These are phyloP conservation scores for Tenebrosternarchus preto DNA, from an alignment of 2,113 vertebrate species.

Conservation along the genomic window DNA sequence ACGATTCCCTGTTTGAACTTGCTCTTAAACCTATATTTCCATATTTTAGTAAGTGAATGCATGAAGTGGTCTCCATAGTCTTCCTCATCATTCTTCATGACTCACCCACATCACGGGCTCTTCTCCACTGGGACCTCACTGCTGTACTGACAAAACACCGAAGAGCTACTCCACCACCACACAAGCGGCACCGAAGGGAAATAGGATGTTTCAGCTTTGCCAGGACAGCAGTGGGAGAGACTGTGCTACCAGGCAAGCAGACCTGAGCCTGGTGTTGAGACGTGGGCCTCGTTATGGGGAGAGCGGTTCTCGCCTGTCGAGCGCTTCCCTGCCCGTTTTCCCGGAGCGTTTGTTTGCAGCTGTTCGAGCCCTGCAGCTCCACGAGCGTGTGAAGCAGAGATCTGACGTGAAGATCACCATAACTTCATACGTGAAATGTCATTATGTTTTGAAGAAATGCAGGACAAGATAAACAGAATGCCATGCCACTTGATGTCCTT, in stretches of 20 bases:
- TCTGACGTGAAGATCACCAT: not conserved
- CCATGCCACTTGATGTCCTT: conserved; percentile 19
- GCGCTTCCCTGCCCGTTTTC: too few species aligned
- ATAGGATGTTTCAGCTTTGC: not conserved
- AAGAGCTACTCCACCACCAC: not conserved
- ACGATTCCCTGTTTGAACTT: too few species aligned
- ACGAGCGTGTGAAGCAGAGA: conserved; percentile 7
- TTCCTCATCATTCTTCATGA: conserved; percentile 36
- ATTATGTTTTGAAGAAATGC: not conserved
- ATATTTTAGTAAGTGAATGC: conserved; percentile 31
- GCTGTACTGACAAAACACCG: conserved; percentile 17
- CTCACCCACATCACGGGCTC: conserved; percentile 16
- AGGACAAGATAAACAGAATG: conserved; percentile 14
- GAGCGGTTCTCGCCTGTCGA: not conserved
- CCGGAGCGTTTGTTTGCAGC: too few species aligned
- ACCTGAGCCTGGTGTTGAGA: conserved; percentile 3
- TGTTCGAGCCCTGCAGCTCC: not conserved
- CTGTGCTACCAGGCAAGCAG: not conserved
- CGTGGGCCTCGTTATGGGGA: not conserved
- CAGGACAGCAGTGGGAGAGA: not conserved
- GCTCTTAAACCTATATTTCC: not conserved
- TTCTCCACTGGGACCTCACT: conserved; percentile 6
- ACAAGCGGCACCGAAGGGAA: not conserved
- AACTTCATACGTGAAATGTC: not conserved
- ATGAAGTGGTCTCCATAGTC: not conserved